Evolutionary conservation across 2,113 vertebrate genomes (phyloP).

Genomic region (Danionella cerebrum): DNA sequence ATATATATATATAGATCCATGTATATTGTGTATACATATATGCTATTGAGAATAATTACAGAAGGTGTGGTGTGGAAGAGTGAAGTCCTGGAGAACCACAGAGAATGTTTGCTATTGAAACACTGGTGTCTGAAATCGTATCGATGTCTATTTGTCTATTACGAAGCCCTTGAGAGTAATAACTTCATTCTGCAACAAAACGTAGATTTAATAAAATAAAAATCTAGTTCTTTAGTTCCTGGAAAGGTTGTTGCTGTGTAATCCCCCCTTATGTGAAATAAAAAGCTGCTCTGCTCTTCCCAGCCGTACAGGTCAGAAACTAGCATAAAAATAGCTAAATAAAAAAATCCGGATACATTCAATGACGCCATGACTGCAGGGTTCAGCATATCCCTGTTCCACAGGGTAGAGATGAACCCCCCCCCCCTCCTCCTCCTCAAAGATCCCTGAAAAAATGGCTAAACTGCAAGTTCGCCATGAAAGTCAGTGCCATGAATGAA

Average conservation of each 20-base stretch:
- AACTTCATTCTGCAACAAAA: slow-evolving; percentile 34
- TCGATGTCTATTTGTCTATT: slow-evolving; percentile 40
- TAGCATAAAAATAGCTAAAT: slow-evolving; percentile 30
- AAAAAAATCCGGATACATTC: slow-evolving; percentile 65
- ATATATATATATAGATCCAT: slow-evolving; percentile 67
- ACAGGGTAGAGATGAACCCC: slow-evolving; percentile 16
- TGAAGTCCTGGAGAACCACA: slow-evolving; percentile 47
- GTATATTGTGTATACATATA: slow-evolving; percentile 65
- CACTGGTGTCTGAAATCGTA: slow-evolving; percentile 45
- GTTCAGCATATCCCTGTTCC: slow-evolving; percentile 49
- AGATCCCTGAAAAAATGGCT: slow-evolving; percentile 16
- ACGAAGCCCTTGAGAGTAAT: slow-evolving; percentile 62
- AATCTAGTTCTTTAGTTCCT: slow-evolving; percentile 36
- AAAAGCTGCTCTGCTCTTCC: slow-evolving; percentile 34
- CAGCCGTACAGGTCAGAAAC: slow-evolving; percentile 41
- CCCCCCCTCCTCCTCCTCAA: background rate
- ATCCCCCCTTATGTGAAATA: slow-evolving; percentile 22
- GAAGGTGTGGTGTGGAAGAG: slow-evolving; percentile 55
- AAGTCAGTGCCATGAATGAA: slow-evolving; percentile 10
- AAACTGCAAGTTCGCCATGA: background rate
- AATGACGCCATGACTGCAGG: slow-evolving; percentile 66
- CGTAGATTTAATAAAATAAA: slow-evolving; percentile 14
- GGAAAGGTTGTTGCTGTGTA: slow-evolving; percentile 31
- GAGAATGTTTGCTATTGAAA: slow-evolving; percentile 47
- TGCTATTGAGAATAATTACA: slow-evolving; percentile 67